A percentile compares a stretch with the other conserved stretches of the same genome.
phyloP scores from a whole-genome alignment of 2,113 vertebrate species.

The Cynocephalus volans region DNA sequence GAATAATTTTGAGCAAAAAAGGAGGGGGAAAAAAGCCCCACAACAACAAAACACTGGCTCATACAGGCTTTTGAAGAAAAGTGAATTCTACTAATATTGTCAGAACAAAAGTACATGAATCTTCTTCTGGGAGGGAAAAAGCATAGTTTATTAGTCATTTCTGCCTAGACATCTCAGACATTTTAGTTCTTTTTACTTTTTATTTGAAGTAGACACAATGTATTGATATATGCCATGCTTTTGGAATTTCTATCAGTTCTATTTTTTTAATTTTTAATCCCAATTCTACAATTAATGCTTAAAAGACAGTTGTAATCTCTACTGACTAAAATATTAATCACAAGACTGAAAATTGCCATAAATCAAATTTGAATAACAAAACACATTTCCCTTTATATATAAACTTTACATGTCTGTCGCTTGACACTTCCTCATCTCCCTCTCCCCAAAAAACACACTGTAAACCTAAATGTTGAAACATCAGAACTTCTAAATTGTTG shows the following conservation, averaged over 20 bases:
- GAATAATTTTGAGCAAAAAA: constrained; percentile 24
- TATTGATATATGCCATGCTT: constrained; percentile 76
- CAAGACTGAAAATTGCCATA: constrained; percentile 74
- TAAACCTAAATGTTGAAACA: not conserved
- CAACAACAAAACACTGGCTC: not conserved
- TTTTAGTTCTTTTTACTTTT: constrained; percentile 79
- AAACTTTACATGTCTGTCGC: not conserved
- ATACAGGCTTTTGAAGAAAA: constrained; percentile 55
- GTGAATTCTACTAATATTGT: constrained; percentile 59
- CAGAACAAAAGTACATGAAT: constrained; percentile 48
- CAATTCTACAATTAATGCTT: constrained; percentile 81
- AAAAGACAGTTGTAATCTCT: constrained; percentile 79
- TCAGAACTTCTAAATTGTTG: not conserved
- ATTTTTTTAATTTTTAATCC: constrained; percentile 83
- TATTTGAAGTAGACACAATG: constrained; percentile 76
- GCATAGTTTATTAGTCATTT: constrained; percentile 73
- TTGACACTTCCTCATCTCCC: not conserved
- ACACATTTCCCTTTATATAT: constrained; percentile 69
- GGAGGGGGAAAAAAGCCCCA: not conserved
- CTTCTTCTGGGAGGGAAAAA: constrained; percentile 57
- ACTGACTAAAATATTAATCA: constrained; percentile 74
- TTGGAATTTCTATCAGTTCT: constrained; percentile 70
- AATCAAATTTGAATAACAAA: constrained; percentile 83
- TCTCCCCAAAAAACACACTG: not conserved
- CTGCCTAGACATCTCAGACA: constrained; percentile 52